Percentiles rank a stretch among this genome's conserved stretches.
Conservation (phyloP, 2,888 invertebrate genomes). For the Drosophila colorata region DNA sequence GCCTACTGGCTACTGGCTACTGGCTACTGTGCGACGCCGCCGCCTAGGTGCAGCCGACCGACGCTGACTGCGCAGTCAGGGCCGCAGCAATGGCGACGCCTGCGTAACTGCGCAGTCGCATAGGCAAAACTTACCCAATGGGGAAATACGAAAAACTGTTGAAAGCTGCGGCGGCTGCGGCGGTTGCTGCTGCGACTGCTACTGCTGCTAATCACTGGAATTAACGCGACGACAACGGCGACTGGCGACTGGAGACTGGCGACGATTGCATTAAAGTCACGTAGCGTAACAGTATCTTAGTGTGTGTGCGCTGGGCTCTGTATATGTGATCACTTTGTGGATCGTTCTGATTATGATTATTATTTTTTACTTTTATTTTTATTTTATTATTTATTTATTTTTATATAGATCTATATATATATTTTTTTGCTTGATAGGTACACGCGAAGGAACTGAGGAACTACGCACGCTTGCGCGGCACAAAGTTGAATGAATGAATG, state of each 20-base stretch:
- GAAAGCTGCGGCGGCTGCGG: constrained; percentile 19
- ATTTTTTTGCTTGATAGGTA: constrained; percentile 55
- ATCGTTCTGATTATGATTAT: constrained; percentile 16
- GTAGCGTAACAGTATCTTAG: constrained; percentile 32
- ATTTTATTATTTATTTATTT: constrained; percentile 5
- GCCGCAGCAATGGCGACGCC: constrained; percentile 48
- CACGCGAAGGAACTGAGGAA: constrained; percentile 81
- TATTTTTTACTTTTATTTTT: constrained; percentile 16
- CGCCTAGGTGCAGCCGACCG: constrained; percentile 35
- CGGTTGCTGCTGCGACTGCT: constrained; percentile 7
- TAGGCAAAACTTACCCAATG: constrained; percentile 58
- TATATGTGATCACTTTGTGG: constrained; percentile 10
- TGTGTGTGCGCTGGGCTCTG: not conserved
- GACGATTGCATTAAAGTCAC: constrained; percentile 43
- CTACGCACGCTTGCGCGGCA: constrained; percentile 81
- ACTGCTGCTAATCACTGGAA: constrained; percentile 44
- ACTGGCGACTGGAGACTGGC: constrained; percentile 23
- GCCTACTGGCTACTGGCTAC: constrained; percentile 11
- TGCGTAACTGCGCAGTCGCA: constrained; percentile 59
- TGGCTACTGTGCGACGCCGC: constrained; percentile 60
- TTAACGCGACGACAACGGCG: constrained; percentile 44
- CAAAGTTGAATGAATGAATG: constrained; percentile 81
- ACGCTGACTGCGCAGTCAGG: constrained; percentile 53
- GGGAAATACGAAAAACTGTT: constrained; percentile 25
- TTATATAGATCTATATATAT: constrained; percentile 16